Base-by-base conservation (phyloP, 2,888 invertebrate genomes). In the Furcula furcula region DNA sequence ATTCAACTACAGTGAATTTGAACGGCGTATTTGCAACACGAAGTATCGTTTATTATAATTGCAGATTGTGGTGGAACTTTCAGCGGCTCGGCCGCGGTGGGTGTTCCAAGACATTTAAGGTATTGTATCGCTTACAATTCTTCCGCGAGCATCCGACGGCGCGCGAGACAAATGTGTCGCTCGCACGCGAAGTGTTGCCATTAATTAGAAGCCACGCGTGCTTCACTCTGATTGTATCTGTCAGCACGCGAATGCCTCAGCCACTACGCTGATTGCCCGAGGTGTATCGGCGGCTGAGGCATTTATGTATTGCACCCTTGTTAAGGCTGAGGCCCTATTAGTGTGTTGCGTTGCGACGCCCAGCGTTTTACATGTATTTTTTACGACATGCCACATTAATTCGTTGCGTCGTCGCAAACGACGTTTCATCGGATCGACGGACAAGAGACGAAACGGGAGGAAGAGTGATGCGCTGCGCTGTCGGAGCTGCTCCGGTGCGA, bases 61-160 rank as follows among this genome's bases (percentile, higher is more conserved):
- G 76, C 65, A 78, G 74, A 75, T 75, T 50, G 76, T 48, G 55
- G 57, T 66, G 59, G 63, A 65, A 68, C 64, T 65, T 71, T 73
- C 60, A 73, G 56, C 59, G 64, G 51, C 64, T 65, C 56, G 60
- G 63, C n/a, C 54, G 46, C 59, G 65, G 67, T 72, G 75, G 80
- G 79, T 80, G 79, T 82, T 77, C 76, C 75, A 77, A 78, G 80
- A 80, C 75, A 75, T 81, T 80, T 77, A 77, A 76, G 74, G 75
- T 72, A 82, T 82, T 79, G 81, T 80, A 82, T 82, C 81, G 81
- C 83, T 79, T 79, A 79, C 83, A 76, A 79, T 82, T 80, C 79
- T 79, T 78, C 82, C 79, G 80, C 75, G 81, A 74, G 75, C 79
- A 82, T 84, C 82, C 83, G 81, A 78, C 82, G 63, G 49, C 26